Percentiles rank a stretch among this genome's conserved stretches.
phyloP scores from a whole-genome alignment of 2,888 invertebrate species.

The Crematogaster levior region DNA sequence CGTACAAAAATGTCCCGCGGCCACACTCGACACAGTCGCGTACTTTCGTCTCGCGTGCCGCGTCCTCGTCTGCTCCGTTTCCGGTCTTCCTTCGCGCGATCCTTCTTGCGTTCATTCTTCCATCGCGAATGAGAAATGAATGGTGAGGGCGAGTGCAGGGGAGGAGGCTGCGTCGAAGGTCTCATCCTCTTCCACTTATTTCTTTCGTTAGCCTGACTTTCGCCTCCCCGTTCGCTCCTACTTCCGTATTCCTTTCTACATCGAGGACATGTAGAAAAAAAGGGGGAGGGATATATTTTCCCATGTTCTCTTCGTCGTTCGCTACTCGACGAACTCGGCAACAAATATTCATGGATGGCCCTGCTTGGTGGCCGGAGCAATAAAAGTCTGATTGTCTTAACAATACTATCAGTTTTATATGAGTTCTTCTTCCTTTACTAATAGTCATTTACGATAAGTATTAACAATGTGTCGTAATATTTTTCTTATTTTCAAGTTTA shows the following conservation, averaged over 20 bases:
- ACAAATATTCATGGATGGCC: conserved; percentile 77
- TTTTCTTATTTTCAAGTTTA: conserved; percentile 32
- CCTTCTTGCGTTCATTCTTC: conserved; percentile 8
- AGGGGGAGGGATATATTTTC: conserved; percentile 30
- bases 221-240: not conserved
- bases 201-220: not conserved
- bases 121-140: conserved; percentile 8
- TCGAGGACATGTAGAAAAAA: conserved; percentile 39
- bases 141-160: conserved; percentile 18
- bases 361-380: conserved; percentile 81
- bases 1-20: conserved; percentile 70
- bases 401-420: conserved; percentile 82
- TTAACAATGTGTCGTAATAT: conserved; percentile 56
- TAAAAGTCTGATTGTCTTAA: conserved; percentile 85
- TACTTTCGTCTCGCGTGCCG: conserved; percentile 35
- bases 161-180: conserved; percentile 30
- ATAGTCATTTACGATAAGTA: conserved; percentile 64
- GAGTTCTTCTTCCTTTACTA: conserved; percentile 53
- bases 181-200: conserved; percentile 23
- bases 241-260: not conserved
- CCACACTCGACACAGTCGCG: conserved; percentile 60
- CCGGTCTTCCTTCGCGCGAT: not conserved
- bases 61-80: conserved; percentile 27
- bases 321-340: conserved; percentile 61
- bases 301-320: conserved; percentile 36